phyloP scores from a whole-genome alignment of 2,888 invertebrate genomes.

The Epiblema foenella region DNA sequence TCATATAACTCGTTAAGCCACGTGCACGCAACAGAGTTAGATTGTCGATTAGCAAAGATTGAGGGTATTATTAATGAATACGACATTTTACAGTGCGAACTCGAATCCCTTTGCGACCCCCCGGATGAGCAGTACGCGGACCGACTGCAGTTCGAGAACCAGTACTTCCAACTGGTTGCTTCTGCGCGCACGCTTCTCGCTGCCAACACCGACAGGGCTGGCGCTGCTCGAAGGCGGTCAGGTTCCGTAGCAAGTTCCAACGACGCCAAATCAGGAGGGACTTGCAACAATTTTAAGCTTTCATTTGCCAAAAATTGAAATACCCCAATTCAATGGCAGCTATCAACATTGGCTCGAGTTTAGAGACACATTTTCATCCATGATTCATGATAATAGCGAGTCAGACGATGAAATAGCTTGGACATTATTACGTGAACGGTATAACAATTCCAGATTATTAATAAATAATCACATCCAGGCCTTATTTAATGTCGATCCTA shows the following conservation, averaged over 20 bases:
- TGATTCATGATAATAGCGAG: background rate
- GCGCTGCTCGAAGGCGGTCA: background rate
- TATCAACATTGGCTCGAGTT: slow-evolving; percentile 27
- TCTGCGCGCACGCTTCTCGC: slow-evolving; percentile 4
- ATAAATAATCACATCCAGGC: slow-evolving; percentile 45
- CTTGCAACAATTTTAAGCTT: slow-evolving; percentile 6
- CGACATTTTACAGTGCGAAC: slow-evolving; percentile 7
- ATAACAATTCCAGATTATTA: slow-evolving; percentile 44
- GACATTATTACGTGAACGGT: slow-evolving; percentile 24
- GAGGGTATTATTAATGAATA: slow-evolving; percentile 1
- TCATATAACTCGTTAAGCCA: slow-evolving; percentile 1
- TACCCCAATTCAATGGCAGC: slow-evolving; percentile 13
- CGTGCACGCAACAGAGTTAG: background rate
- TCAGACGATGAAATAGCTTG: slow-evolving; percentile 29
- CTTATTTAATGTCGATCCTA: slow-evolving; percentile 42
- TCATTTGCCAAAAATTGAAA: slow-evolving; percentile 5
- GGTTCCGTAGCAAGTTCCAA: background rate
- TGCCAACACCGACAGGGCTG: background rate
- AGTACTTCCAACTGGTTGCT: slow-evolving; percentile 12
- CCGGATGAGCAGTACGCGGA: slow-evolving; percentile 8
- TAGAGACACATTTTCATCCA: slow-evolving; percentile 1
- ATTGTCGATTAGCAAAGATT: background rate
- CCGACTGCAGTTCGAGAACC: slow-evolving; percentile 1
- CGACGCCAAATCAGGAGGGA: slow-evolving; percentile 4
- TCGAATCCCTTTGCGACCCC: slow-evolving; percentile 1